phyloP scores from a whole-genome alignment of 2,797 vertebrate genomes.

The Meriones psammophilus region DNA sequence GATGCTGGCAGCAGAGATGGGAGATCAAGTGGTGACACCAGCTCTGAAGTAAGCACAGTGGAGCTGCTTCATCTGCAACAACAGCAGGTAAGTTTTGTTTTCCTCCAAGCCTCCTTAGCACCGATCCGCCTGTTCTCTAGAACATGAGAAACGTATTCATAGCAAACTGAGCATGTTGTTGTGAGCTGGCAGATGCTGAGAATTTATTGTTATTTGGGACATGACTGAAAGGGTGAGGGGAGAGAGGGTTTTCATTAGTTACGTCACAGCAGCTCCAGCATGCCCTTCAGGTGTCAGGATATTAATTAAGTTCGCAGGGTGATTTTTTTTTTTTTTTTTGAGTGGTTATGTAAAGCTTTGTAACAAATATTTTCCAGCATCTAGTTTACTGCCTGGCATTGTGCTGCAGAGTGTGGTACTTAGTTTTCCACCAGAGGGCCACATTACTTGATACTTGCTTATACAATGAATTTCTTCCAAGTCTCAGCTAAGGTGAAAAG shows the following conservation, averaged over 20 bases:
- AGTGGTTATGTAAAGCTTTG: conserved; percentile 82
- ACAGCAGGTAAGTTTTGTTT: conserved; percentile 99
- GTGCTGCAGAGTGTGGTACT: conserved; percentile 88
- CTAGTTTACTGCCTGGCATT: conserved; percentile 82
- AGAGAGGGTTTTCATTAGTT: conserved; percentile 59
- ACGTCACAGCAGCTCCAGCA: conserved; percentile 57
- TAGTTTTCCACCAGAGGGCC: conserved; percentile 98
- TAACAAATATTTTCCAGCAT: conserved; percentile 84
- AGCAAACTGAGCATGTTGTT: conserved; percentile 71
- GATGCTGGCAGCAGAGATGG: conserved; percentile 99
- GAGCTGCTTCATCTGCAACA: conserved; percentile 99
- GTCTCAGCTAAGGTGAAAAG: conserved; percentile 87
- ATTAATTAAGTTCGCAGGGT: conserved; percentile 80
- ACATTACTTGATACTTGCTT: conserved; percentile 93
- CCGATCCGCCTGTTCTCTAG: conserved; percentile 79
- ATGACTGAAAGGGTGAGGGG: conserved; percentile 63
- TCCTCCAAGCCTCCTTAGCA: conserved; percentile 85
- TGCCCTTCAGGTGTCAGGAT: conserved; percentile 70
- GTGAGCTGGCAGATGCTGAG: conserved; percentile 68
- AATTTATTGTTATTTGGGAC: conserved; percentile 83
- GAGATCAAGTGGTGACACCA: conserved; percentile 99
- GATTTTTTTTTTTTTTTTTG: conserved; percentile 57
- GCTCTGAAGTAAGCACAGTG: conserved; percentile 99
- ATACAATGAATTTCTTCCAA: conserved; percentile 88
- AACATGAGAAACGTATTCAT: background rate